phyloP scores from a whole-genome alignment of 2,797 vertebrate species.

The Alfaro cultratus region DNA sequence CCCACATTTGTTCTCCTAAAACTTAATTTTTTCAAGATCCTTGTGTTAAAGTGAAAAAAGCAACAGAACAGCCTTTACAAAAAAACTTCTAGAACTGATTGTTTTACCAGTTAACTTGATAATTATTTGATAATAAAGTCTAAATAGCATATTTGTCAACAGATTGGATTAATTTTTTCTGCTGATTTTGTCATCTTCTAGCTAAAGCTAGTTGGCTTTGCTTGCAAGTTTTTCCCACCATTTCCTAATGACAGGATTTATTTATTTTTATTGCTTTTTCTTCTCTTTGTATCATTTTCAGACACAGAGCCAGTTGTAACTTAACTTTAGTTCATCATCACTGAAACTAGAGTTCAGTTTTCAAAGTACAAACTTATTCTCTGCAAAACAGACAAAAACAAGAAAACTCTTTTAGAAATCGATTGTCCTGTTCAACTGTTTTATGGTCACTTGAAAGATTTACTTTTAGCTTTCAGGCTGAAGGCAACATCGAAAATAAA shows the following conservation, averaged over 20 bases:
- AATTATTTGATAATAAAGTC: neutral
- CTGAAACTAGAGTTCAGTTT: neutral
- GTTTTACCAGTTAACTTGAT: neutral
- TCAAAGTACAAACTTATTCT: neutral
- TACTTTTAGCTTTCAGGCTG: neutral
- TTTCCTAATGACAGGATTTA: neutral
- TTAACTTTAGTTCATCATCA: neutral
- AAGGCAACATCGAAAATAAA: neutral
- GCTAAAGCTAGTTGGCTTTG: neutral
- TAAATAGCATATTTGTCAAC: neutral
- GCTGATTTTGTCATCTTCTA: neutral
- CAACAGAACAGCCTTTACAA: neutral
- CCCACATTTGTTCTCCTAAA: neutral
- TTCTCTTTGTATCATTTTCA: neutral
- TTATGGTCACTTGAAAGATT: neutral
- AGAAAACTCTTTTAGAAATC: neutral
- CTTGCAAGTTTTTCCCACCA: neutral
- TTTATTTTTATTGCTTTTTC: neutral
- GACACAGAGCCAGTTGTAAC: neutral
- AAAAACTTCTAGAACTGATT: neutral
- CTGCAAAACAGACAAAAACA: neutral
- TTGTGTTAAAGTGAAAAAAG: too few relatives aligned
- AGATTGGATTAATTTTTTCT: neutral
- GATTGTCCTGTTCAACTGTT: neutral
- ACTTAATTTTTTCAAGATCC: neutral